These are phyloP conservation scores for Cordilura impudica DNA, from an alignment of 2,888 invertebrate genomes.

Conservation along the genomic window DNA sequence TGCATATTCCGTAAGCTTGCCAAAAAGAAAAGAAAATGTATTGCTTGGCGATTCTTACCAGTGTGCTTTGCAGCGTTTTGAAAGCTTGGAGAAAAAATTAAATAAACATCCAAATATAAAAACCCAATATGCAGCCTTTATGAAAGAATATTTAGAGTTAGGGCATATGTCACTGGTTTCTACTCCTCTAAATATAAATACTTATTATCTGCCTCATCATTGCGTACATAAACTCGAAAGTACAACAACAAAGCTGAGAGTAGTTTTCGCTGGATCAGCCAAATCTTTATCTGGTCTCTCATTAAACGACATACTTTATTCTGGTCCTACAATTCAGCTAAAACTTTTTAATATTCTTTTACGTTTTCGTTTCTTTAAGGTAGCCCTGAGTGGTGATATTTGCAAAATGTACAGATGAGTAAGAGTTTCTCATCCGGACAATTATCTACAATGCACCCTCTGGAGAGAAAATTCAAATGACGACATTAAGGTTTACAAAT, in stretches of 20 bases:
- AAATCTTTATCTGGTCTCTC: conserved; percentile 30
- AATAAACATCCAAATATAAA: conserved; percentile 23
- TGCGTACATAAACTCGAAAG: conserved; percentile 22
- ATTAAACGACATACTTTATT: conserved; percentile 16
- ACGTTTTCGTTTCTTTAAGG: conserved; percentile 37
- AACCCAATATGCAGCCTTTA: conserved; percentile 25
- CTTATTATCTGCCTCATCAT: conserved; percentile 43
- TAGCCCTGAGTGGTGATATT: too few species aligned
- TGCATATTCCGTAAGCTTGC: not conserved
- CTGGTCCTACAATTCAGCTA: conserved; percentile 27
- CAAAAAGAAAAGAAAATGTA: not conserved
- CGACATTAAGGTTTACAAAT: too few species aligned
- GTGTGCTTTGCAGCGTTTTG: conserved; percentile 6
- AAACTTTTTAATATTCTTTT: conserved; percentile 45
- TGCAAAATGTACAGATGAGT: too few species aligned
- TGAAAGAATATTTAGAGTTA: conserved; percentile 20
- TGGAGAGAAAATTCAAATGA: too few species aligned
- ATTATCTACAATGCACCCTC: too few species aligned
- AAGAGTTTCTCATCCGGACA: too few species aligned
- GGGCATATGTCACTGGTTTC: conserved; percentile 25
- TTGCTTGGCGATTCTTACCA: conserved; percentile 28
- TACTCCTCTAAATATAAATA: not conserved
- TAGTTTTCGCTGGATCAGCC: too few species aligned
- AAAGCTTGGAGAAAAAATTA: conserved; percentile 41
- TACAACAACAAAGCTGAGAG: conserved; percentile 36